Evolutionary conservation across 2,113 vertebrate species (phyloP), one percentile per base, ranked within the genome.

Genomic region (Urocynchramus pylzowi): DNA sequence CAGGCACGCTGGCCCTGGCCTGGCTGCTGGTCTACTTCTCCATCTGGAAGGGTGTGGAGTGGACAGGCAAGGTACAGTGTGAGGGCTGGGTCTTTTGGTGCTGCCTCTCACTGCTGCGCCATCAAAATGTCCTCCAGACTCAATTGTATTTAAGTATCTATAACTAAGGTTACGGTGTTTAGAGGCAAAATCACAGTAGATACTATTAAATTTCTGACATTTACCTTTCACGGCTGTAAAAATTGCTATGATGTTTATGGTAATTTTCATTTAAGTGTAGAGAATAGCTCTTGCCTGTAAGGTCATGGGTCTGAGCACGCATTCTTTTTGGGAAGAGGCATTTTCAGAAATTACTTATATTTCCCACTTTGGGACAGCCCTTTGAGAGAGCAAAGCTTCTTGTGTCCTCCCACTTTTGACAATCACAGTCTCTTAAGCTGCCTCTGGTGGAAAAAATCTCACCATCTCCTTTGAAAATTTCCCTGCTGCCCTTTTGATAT

Each of bases 1-100:
- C 98, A 4, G 99, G 98, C 31, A 99, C 98, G 0, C 97, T 99
- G 83, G 98, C 98, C 1, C 96, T 99, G 88, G 97, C 99, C n/a
- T 99, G 99, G 99, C 74, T 99, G 60, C 97, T 99, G n/a, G 98
- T 99, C 84, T 99, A 99, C 94, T 99, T 99, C 96, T 99, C 99
- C 85, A 99, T 99, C 94, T 99, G 99, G 99, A 99, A 99, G 97
- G 99, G 99, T 8, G 99, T 99, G 82, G 99, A 99, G 92, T 99
- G 99, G 99, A 99, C 99, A 0, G 99, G 99, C 70, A 99, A 99
- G 99, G 99, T 99, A 96, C 0, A 33, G 33, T 3, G 10, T 0
- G 3, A 67, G 65, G 31, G 35, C 7, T 0, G 0, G 10, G 35
- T 28, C 11, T 44, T 63, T 53, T 0, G 1, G 19, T 61, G 61